These are phyloP conservation scores for Tinea semifulvella DNA, from an alignment of 2,888 invertebrate species.

Conservation along the genomic window DNA sequence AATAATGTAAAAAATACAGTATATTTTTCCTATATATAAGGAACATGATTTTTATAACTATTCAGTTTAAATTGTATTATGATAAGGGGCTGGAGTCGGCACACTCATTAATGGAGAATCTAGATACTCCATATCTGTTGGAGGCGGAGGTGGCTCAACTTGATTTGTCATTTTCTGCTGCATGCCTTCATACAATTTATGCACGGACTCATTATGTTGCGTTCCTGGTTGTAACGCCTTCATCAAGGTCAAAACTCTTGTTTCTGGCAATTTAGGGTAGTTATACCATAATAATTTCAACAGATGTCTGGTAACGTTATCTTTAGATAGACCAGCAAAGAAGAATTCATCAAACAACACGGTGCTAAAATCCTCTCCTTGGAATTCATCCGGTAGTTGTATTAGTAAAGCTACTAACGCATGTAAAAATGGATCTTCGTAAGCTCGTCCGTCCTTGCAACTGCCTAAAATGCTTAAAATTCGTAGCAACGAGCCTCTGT, in stretches of 20 bases:
- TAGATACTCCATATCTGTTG: slow-evolving; percentile 76
- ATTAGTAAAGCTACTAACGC: slow-evolving; percentile 87
- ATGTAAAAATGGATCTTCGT: slow-evolving; percentile 95
- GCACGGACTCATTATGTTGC: slow-evolving; percentile 87
- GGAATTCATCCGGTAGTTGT: slow-evolving; percentile 91
- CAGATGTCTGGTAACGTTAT: slow-evolving; percentile 92
- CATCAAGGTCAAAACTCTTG: slow-evolving; percentile 81
- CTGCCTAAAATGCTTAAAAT: slow-evolving; percentile 90
- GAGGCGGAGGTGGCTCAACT: slow-evolving; percentile 70
- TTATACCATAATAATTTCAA: slow-evolving; percentile 92
- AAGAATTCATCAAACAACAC: slow-evolving; percentile 96
- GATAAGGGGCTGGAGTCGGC: slow-evolving; percentile 81
- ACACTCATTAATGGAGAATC: slow-evolving; percentile 88
- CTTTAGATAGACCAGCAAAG: slow-evolving; percentile 86
- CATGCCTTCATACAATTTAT: slow-evolving; percentile 78
- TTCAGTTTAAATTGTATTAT: slow-evolving; percentile 32
- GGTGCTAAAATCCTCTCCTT: slow-evolving; percentile 93
- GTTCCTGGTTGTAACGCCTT: slow-evolving; percentile 79
- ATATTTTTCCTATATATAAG: slow-evolving; percentile 14
- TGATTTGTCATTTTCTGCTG: slow-evolving; percentile 81
- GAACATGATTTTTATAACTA: neutral
- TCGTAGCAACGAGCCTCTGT: slow-evolving; percentile 81
- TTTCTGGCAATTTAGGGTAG: slow-evolving; percentile 83
- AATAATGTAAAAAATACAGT: slow-evolving; percentile 20
- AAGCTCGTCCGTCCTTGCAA: slow-evolving; percentile 91